Base-by-base conservation (phyloP, 2,888 invertebrate species). In the Parnassius apollo region DNA sequence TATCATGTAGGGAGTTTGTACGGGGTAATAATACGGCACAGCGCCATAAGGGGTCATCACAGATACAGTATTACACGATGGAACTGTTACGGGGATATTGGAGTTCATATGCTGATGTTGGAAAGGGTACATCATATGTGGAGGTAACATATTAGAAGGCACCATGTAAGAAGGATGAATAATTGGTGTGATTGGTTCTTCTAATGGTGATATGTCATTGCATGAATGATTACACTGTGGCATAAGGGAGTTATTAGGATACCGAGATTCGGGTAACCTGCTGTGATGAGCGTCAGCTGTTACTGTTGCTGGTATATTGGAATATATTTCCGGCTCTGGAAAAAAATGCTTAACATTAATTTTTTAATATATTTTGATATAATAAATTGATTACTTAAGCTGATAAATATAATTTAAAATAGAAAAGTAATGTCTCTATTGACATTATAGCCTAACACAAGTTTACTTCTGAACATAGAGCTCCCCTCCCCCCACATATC, bases 1-100 rank as follows among this genome's bases (percentile, higher is more conserved):
- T 49, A 92, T 80, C 86, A 92, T 86, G 66, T 92, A 92, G 0
- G 91, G 92, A 1, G 86, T 74, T 65, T 89, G 88, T 9, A 92
- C 82, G 0, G 91, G 91, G 70, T 87, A 89, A 75, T 88, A 92
- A 68, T 86, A 91, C 0, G 91, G 90, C 11, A 91, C 81, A 1
- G 75, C 68, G 2, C 82, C 83, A 70, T 89, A 91, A 0, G 88
- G 85, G 0, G 82, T 73, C 82, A 89, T 82, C 75, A 90, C 74
- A 1, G 87, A 80, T 2, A 85, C 76, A 1, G 81, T 74, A 57
- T 77, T 76, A 65, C 81, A 82, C 22, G 80, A 70, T 3, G 74
- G 68, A 1, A 81, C 70, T 1, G 82, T 68, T 4, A 75, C 75
- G 1, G 83, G 77, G 18, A 82, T 74, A 45, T 83, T 80, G 42